These are phyloP conservation scores for Hartigia nigra DNA, from an alignment of 2,888 invertebrate species.

Conservation along the genomic window DNA sequence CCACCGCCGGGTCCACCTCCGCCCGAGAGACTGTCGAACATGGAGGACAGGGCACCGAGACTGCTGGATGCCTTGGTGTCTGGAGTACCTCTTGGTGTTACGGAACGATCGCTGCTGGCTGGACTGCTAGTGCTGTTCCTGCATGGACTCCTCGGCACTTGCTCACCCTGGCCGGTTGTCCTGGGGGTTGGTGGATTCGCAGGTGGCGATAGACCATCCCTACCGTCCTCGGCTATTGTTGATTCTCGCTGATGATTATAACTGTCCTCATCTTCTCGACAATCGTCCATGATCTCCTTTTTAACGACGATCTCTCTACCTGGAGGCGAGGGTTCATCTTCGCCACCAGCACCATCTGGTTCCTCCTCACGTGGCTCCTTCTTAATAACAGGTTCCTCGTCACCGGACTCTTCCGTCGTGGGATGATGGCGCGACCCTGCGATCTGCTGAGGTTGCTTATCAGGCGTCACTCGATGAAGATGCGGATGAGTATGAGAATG, in stretches of 20 bases:
- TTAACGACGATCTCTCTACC: conserved; percentile 70
- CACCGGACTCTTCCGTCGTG: conserved; percentile 68
- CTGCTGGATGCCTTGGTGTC: conserved; percentile 72
- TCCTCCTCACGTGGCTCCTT: conserved; percentile 68
- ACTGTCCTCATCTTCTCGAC: conserved; percentile 67
- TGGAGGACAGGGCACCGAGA: conserved; percentile 86
- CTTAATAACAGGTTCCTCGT: conserved; percentile 69
- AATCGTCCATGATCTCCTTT: conserved; percentile 73
- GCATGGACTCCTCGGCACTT: conserved; percentile 71
- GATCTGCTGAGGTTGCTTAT: conserved; percentile 74
- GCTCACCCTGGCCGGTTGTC: conserved; percentile 68
- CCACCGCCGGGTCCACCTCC: conserved; percentile 50
- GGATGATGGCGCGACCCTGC: conserved; percentile 66
- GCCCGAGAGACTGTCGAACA: conserved; percentile 88
- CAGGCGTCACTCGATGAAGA: conserved; percentile 77
- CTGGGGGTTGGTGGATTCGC: conserved; percentile 67
- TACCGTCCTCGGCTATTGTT: conserved; percentile 58
- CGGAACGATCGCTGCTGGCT: conserved; percentile 81
- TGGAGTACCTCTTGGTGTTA: conserved; percentile 77
- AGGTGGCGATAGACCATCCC: conserved; percentile 59
- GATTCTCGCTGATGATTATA: conserved; percentile 59
- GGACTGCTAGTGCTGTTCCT: conserved; percentile 76
- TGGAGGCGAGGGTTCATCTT: conserved; percentile 65
- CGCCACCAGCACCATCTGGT: conserved; percentile 63
- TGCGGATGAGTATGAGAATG: conserved; percentile 61